phyloP scores from a whole-genome alignment of 2,113 vertebrate species.

The Numida meleagris region DNA sequence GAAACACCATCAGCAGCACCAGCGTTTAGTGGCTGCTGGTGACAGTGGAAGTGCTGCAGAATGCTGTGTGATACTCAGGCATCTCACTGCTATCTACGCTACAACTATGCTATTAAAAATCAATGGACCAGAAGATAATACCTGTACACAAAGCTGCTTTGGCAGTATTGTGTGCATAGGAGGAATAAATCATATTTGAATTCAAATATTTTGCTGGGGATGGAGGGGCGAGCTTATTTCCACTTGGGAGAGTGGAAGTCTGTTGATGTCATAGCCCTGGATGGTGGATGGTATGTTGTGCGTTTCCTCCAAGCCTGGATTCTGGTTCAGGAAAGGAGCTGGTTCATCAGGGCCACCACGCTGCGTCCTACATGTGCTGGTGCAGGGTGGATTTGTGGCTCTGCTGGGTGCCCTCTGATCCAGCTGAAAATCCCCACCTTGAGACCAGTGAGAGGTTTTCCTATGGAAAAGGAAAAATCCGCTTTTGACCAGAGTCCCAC shows the following conservation, averaged over 20 bases:
- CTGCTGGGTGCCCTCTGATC: neutral
- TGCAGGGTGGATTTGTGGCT: neutral
- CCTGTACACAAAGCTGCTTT: neutral
- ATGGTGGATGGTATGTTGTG: neutral
- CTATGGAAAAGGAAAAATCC: neutral
- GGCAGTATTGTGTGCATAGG: neutral
- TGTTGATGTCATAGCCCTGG: neutral
- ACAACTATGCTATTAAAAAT: constrained; percentile 14
- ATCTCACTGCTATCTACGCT: neutral
- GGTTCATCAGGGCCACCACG: neutral
- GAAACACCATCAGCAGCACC: neutral
- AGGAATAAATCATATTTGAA: constrained; percentile 1
- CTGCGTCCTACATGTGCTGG: neutral
- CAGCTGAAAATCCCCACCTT: neutral
- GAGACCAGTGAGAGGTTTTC: neutral
- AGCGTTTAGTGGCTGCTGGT: neutral
- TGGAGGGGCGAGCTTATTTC: neutral
- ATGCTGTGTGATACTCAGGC: neutral
- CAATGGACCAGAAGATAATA: constrained; percentile 24
- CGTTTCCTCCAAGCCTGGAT: neutral
- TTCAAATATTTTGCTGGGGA: neutral
- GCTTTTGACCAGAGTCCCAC: rapidly evolving
- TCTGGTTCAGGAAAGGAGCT: neutral
- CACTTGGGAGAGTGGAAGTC: neutral
- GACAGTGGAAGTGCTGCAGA: neutral